These are phyloP conservation scores for Ephialtes manifestator DNA, from an alignment of 2,888 invertebrate genomes.

Conservation along the genomic window DNA sequence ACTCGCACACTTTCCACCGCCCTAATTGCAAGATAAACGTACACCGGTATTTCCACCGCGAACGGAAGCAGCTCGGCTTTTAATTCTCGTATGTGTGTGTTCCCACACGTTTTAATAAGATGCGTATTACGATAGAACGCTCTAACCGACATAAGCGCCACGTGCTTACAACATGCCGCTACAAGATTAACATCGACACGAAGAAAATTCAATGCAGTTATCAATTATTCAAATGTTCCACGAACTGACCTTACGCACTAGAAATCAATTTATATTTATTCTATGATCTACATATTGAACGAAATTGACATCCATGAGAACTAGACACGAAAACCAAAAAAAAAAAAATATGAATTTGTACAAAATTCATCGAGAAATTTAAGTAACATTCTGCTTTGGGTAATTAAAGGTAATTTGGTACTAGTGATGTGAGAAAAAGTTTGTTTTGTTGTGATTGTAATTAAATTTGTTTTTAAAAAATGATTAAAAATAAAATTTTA, in stretches of 20 bases:
- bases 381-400: no score
- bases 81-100: constrained; percentile 22
- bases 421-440: no score
- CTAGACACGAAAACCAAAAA: not conserved
- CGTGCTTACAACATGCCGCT: not conserved
- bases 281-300: not conserved
- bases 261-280: not conserved
- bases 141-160: not conserved
- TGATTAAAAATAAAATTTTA: not conserved
- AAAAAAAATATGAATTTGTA: no score
- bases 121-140: not conserved
- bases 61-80: constrained; percentile 42
- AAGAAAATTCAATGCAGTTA: not conserved
- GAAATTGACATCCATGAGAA: not conserved
- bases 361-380: no score
- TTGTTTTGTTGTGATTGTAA: no score
- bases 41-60: constrained; percentile 35
- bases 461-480: no score
- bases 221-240: constrained; percentile 8
- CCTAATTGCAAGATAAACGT: constrained; percentile 57
- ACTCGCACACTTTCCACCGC: constrained; percentile 28
- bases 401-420: not conserved
- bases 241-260: not conserved
- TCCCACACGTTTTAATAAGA: not conserved
- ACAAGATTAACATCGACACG: not conserved